Percentiles rank a stretch among this genome's conserved stretches.
These are phyloP conservation scores for Muscicapa comitata DNA, from an alignment of 2,797 vertebrate species.

Conservation along the genomic window DNA sequence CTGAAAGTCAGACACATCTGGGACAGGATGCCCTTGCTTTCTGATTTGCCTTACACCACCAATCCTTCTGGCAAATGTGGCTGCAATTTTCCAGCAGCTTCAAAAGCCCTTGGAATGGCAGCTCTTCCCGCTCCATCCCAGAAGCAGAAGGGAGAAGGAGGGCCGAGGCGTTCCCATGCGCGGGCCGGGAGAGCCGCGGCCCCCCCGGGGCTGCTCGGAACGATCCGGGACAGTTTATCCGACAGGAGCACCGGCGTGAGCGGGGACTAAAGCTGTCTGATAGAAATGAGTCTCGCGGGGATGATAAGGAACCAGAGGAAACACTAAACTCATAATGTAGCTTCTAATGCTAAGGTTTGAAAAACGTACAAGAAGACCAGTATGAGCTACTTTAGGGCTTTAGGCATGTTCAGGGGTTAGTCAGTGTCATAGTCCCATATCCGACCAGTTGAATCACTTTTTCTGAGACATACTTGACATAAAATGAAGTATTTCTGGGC, in stretches of 20 bases:
- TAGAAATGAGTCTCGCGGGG: not conserved
- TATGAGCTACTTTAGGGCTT: not conserved
- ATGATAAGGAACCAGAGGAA: not conserved
- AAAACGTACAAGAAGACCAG: not conserved
- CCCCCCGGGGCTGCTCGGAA: not conserved
- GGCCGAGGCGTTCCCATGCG: fast-evolving
- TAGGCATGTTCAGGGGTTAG: not conserved
- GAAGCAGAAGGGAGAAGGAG: not conserved
- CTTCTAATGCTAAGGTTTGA: not conserved
- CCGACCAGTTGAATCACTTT: not conserved
- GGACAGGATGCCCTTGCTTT: not conserved
- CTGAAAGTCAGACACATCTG: not conserved
- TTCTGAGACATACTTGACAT: not conserved
- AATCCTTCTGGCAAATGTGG: not conserved
- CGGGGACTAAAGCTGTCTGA: no score
- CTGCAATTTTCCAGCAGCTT: not conserved
- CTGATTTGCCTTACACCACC: not conserved
- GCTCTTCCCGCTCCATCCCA: fast-evolving
- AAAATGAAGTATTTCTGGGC: not conserved
- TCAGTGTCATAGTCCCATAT: not conserved
- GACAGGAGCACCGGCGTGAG: fast-evolving
- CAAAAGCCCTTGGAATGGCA: not conserved
- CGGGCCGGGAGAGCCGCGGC: not conserved
- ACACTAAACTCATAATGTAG: not conserved
- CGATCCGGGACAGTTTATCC: fast-evolving